Percentiles rank a stretch among this genome's conserved stretches.
Evolutionary conservation across 2,797 vertebrate species (phyloP).

Genomic region (Crenuchus spilurus): DNA sequence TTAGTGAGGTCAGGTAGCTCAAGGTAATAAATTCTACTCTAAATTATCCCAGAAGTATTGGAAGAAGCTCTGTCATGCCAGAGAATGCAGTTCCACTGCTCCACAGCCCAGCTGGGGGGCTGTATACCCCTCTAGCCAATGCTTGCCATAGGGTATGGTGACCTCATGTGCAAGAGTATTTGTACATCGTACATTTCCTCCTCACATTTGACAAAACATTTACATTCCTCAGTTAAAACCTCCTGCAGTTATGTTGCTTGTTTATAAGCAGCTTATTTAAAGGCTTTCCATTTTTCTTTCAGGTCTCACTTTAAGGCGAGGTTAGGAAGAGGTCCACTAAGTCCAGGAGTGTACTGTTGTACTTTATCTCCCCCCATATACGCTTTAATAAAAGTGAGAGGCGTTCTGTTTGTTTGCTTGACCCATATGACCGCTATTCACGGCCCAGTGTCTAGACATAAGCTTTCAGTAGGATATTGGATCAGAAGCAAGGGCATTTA

Average conservation of each 20-base stretch:
- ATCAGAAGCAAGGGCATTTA: constrained; percentile 17
- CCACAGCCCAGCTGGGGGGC: too few species aligned
- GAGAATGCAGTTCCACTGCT: too few species aligned
- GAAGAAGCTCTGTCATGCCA: too few species aligned
- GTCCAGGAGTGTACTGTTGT: not conserved
- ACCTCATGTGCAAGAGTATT: too few species aligned
- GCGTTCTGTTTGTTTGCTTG: constrained; percentile 32
- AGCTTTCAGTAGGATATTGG: constrained; percentile 44
- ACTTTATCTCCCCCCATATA: not conserved
- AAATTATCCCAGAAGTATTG: too few species aligned
- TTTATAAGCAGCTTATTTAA: not conserved
- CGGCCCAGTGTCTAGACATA: constrained; percentile 18
- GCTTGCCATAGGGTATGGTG: too few species aligned
- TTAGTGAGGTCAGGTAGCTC: too few species aligned
- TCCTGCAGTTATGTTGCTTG: not conserved
- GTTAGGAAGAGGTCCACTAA: not conserved
- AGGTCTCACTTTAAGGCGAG: constrained; percentile 73
- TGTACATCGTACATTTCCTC: not conserved
- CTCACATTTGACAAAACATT: not conserved
- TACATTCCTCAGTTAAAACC: not conserved
- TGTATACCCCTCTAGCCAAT: too few species aligned
- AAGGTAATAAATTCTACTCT: too few species aligned
- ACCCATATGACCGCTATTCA: constrained; percentile 16
- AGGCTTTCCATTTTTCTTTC: constrained; percentile 51
- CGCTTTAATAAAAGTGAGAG: constrained; percentile 19